These are phyloP conservation scores for Acanthurus tractus DNA, from an alignment of 2,797 vertebrate species.

Conservation along the genomic window DNA sequence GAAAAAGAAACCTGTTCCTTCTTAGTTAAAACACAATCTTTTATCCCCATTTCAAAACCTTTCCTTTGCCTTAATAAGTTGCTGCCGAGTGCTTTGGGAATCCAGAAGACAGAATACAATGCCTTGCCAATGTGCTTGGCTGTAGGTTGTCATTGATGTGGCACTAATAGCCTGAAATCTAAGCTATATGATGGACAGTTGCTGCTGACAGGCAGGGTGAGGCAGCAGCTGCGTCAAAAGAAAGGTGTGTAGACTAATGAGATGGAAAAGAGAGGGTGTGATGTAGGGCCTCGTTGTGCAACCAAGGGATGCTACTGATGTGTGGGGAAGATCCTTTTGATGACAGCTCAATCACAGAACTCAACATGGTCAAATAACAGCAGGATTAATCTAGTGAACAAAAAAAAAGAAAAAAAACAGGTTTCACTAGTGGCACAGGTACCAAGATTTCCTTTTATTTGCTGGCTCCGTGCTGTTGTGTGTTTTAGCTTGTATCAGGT, in stretches of 20 bases:
- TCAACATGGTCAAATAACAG: constrained; percentile 60
- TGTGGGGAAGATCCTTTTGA: constrained; percentile 66
- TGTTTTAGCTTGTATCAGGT: constrained; percentile 5
- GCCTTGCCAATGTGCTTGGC: constrained; percentile 58
- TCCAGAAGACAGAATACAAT: constrained; percentile 49
- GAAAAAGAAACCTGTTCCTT: constrained; percentile 35
- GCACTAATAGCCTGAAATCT: constrained; percentile 82
- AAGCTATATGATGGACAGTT: constrained; percentile 83
- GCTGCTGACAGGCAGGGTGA: constrained; percentile 81
- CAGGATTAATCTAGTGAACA: constrained; percentile 33
- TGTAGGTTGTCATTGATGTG: constrained; percentile 78
- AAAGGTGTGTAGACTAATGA: constrained; percentile 89
- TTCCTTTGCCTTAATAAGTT: constrained; percentile 63
- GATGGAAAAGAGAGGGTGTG: constrained; percentile 83
- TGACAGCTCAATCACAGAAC: constrained; percentile 77
- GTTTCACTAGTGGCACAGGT: constrained; percentile 32
- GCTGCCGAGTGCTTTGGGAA: constrained; percentile 60
- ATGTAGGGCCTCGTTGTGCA: constrained; percentile 75
- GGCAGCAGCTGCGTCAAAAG: constrained; percentile 85
- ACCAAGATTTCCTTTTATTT: constrained; percentile 41
- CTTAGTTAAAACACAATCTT: constrained; percentile 73
- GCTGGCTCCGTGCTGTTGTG: background rate
- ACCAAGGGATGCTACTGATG: constrained; percentile 62
- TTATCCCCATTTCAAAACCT: constrained; percentile 69
- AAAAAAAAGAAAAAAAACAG: background rate